These are phyloP conservation scores for Chelmon rostratus DNA, from an alignment of 2,797 vertebrate species.

Conservation along the genomic window DNA sequence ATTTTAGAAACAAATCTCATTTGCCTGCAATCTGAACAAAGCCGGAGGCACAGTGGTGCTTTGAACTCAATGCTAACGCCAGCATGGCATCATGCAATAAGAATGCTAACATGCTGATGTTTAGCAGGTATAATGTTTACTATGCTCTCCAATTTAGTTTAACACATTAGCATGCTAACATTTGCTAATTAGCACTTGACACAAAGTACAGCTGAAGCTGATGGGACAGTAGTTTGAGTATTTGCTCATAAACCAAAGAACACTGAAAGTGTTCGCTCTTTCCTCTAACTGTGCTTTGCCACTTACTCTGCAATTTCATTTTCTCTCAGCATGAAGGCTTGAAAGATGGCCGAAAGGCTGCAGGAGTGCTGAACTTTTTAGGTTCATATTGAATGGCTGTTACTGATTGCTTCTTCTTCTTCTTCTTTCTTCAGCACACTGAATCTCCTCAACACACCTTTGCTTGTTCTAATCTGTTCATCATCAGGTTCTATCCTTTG, in stretches of 20 bases:
- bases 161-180: no score
- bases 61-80: conserved; percentile 1
- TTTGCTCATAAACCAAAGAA: no score
- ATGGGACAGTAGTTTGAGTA: no score
- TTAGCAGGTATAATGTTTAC: not conserved
- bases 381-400: conserved; percentile 25
- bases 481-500: not conserved
- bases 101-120: not conserved
- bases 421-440: conserved; percentile 1
- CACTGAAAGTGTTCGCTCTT: no score
- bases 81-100: not conserved
- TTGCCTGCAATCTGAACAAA: no score
- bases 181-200: no score
- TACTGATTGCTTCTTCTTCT: not conserved
- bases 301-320: conserved; percentile 16
- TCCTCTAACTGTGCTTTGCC: not conserved
- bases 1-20: no score
- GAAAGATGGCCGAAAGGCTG: conserved; percentile 1
- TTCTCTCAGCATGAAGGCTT: conserved; percentile 17
- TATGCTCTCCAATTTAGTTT: no score
- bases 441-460: not conserved
- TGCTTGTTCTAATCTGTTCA: not conserved
- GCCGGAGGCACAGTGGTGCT: not conserved
- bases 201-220: no score
- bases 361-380: conserved; percentile 6